These are phyloP conservation scores for Ochropacha duplaris DNA, from an alignment of 2,888 invertebrate genomes.

Conservation along the genomic window DNA sequence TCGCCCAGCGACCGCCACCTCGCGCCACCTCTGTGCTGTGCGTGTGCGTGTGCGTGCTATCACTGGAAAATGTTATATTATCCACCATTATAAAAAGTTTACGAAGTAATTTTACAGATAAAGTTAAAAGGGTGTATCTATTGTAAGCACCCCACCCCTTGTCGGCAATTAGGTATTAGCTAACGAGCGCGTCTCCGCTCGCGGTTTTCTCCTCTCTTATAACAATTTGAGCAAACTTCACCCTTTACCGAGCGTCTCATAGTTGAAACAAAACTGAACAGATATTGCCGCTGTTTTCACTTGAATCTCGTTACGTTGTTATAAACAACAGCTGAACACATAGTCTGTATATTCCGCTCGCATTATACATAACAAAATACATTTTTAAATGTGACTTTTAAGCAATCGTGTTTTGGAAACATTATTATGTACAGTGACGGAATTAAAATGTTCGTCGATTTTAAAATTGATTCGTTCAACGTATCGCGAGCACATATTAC, in stretches of 20 bases:
- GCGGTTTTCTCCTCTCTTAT: not conserved
- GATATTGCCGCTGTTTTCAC: not conserved
- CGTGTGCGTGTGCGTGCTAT: not conserved
- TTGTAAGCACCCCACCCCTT: not conserved
- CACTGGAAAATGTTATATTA: conserved; percentile 8
- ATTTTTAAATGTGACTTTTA: no score
- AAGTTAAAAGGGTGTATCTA: not conserved
- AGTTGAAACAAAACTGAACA: not conserved
- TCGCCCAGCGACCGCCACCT: conserved; percentile 10
- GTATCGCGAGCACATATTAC: no score
- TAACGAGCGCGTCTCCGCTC: not conserved
- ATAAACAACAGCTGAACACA: not conserved
- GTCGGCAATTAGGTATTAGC: not conserved
- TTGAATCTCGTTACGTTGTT: not conserved
- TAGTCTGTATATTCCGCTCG: not conserved
- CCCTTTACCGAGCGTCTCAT: not conserved
- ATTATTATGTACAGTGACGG: no score
- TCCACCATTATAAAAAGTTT: not conserved
- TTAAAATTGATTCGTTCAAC: no score
- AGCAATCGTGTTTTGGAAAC: no score
- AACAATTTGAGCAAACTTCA: not conserved
- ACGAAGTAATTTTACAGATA: not conserved
- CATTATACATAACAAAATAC: no score
- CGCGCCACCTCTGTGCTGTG: conserved; percentile 8
- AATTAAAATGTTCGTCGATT: no score